Conservation (phyloP, 1,140 invertebrate species). For the Bombus sylvicola region DNA sequence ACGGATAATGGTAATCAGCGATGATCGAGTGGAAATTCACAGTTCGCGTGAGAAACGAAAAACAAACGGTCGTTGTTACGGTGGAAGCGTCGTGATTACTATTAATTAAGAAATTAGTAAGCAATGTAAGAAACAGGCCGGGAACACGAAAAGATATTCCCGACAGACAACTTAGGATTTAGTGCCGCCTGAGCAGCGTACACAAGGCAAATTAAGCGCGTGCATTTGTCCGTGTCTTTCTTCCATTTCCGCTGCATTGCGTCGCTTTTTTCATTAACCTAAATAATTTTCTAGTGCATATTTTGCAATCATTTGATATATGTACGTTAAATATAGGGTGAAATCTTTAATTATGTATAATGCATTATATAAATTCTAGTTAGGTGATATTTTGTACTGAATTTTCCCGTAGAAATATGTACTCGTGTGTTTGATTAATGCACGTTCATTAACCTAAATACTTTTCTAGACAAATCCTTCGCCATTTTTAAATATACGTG, state of each 20-base stretch:
- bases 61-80: conserved; percentile 27
- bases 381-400: not conserved
- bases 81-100: conserved; percentile 34
- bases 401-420: no score
- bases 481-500: no score
- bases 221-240: conserved; percentile 49
- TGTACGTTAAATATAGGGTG: not conserved
- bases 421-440: no score
- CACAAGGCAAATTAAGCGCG: conserved; percentile 54
- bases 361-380: not conserved
- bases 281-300: not conserved
- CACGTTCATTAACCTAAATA: no score
- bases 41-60: conserved; percentile 5
- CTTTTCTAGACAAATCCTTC: no score
- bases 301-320: not conserved
- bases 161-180: not conserved
- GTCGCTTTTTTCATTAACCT: conserved; percentile 10
- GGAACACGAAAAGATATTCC: conserved; percentile 41
- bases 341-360: not conserved
- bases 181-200: conserved; percentile 36
- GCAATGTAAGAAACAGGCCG: conserved; percentile 1
- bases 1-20: not conserved
- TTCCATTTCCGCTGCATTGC: conserved; percentile 34
- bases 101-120: conserved; percentile 68
- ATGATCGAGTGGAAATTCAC: not conserved